Base-by-base conservation (phyloP, 2,797 vertebrate species). In the Sebastes minor region DNA sequence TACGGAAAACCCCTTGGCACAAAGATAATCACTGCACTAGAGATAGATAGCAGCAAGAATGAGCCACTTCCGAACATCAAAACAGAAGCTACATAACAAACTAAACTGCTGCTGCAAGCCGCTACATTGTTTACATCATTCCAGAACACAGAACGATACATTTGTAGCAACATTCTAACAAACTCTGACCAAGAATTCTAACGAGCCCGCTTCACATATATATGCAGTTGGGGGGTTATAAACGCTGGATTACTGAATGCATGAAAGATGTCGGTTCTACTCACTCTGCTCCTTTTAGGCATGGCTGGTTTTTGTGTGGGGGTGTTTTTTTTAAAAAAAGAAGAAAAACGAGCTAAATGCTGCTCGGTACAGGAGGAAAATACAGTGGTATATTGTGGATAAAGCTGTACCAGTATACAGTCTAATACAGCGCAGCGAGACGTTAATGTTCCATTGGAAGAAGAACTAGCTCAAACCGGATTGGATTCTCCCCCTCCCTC, bases 401-500 rank as follows among this genome's bases (percentile, higher is more conserved):
- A 93, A 91, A 93, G 93, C 93, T 90, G 89, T 92, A 90, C 91
- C 92, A 91, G 91, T 93, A 42, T 42, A 92, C 92, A 93, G 91
- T 93, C 88, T 91, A 92, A 93, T 91, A 91, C 92, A 90, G 93
- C 86, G 90, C 86, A 87, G 92, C 89, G 86, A 95, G 93, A 92
- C 94, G 94, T 94, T 96, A 96, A 93, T 95, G 95, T 95, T 96
- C 95, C 94, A 96, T 95, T 95, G 95, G 95, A 95, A 95, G 93
- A 91, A 94, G 94, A 96, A 96, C 97, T 96, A 96, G 97, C 97
- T 97, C 88, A 96, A 97, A 96, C 96, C 96, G 96, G 97, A 97
- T 97, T 96, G 96, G 95, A 91, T 96, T 95, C 94, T 94, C 93
- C 95, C 93, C 95, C 93, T 91, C 95, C 94, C 93, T 93, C 94